Conservation (phyloP, 2,888 invertebrate genomes). For the Acanthococcus lagerstroemiae region DNA sequence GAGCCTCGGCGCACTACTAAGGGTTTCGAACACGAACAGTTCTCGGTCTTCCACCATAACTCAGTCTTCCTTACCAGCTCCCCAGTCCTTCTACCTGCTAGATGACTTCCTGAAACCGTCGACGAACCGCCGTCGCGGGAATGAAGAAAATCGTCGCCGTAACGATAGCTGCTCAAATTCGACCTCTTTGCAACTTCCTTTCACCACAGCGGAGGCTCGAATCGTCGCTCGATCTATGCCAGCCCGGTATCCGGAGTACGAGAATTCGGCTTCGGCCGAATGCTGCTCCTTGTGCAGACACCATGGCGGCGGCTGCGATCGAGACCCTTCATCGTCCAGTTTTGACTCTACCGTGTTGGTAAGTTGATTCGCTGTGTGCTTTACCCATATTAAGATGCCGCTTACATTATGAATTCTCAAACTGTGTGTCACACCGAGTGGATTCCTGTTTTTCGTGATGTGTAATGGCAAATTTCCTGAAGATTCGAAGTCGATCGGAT, state of each 20-base stretch:
- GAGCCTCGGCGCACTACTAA: slow-evolving; percentile 44
- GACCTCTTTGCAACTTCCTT: too few relatives aligned
- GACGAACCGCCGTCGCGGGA: not conserved
- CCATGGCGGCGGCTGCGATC: not conserved
- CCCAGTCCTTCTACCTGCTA: slow-evolving; percentile 46
- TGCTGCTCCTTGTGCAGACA: not conserved
- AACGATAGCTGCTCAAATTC: too few relatives aligned
- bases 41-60: slow-evolving; percentile 30
- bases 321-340: too few relatives aligned
- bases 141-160: not conserved
- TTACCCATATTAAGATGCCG: too few relatives aligned
- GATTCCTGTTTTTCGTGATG: too few relatives aligned
- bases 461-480: too few relatives aligned
- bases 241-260: not conserved
- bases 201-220: too few relatives aligned
- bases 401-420: too few relatives aligned
- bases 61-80: slow-evolving; percentile 42
- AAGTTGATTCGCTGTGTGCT: too few relatives aligned
- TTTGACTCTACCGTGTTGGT: too few relatives aligned
- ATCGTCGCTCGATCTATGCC: not conserved
- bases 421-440: too few relatives aligned
- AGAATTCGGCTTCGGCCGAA: not conserved
- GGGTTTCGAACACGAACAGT: slow-evolving; percentile 38
- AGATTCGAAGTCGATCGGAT: too few relatives aligned
- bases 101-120: slow-evolving; percentile 44